Evolutionary conservation across 2,888 invertebrate genomes (phyloP).

Genomic region (Opisthograptis luteolata): DNA sequence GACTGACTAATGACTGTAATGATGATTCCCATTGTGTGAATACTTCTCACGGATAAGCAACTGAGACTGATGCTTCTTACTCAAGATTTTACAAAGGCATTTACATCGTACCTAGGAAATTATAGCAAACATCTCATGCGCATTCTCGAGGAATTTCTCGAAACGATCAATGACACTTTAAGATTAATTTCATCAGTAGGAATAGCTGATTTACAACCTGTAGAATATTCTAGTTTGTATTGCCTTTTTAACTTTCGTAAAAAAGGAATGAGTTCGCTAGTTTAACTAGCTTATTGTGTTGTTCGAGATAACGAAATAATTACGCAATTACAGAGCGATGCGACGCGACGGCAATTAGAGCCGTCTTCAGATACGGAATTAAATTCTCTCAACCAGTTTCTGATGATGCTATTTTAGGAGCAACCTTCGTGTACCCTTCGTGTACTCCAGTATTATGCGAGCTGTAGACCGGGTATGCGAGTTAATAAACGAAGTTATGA

Average conservation of each 20-base stretch:
- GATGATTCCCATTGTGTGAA: slow-evolving; percentile 56
- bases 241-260: slow-evolving; percentile 4
- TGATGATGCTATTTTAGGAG: slow-evolving; percentile 34
- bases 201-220: slow-evolving; percentile 8
- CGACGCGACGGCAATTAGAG: slow-evolving; percentile 36
- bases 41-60: slow-evolving; percentile 56
- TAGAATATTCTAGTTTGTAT: slow-evolving; percentile 2
- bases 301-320: slow-evolving; percentile 39
- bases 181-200: neutral
- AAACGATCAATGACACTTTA: slow-evolving; percentile 5
- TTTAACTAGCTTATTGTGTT: slow-evolving; percentile 33
- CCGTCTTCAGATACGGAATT: slow-evolving; percentile 31
- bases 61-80: slow-evolving; percentile 28
- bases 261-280: slow-evolving; percentile 13
- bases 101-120: slow-evolving; percentile 47
- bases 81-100: slow-evolving; percentile 36
- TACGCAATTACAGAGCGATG: slow-evolving; percentile 36
- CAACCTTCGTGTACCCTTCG: slow-evolving; percentile 26
- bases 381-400: slow-evolving; percentile 33
- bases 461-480: slow-evolving; percentile 15
- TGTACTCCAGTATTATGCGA: slow-evolving; percentile 9
- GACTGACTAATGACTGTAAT: slow-evolving; percentile 46
- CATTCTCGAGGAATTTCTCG: slow-evolving; percentile 1
- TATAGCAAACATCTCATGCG: slow-evolving; percentile 11
- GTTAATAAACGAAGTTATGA: slow-evolving; percentile 33